Evolutionary conservation across 2,888 invertebrate species (phyloP), one percentile per base, ranked within the genome.

Genomic region (Argyresthia albistria): DNA sequence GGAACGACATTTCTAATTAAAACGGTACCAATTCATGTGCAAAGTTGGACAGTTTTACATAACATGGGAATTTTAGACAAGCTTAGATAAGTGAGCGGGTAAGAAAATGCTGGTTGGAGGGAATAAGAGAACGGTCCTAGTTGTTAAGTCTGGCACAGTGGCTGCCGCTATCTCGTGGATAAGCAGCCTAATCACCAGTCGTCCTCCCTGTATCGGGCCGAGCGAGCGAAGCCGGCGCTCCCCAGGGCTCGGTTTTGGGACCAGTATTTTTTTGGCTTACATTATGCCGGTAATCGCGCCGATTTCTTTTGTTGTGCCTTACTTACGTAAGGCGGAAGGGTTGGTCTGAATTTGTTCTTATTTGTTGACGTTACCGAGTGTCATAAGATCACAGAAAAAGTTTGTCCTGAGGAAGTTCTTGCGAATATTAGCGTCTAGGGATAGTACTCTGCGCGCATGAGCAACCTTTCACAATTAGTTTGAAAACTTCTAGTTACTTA

Each of bases 121-220:
- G 83, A 86, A 86, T 84, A 87, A 82, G 84, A 84, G 84, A 84
- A 82, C 73, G 84, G 78, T 81, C 76, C 83, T 87, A 87, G 87
- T 86, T 86, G 87, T 86, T 86, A 87, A 87, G 86, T 87, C 87
- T 84, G 82, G 82, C 78, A 83, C 84, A 84, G 84, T 87, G 86
- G 84, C 82, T 82, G 80, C 77, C 84, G 84, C 86, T 86, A 84
- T 86, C 87, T 83, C 71, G 67, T 76, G 87, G 88, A 86, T 87
- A 87, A 84, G 84, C 73, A 79, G 86, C 80, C 88, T 87, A 87
- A 88, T 87, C 88, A 86, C 87, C 86, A 78, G 86, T 76, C 84
- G 83, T 84, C 86, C 83, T 76, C 79, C 77, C 83, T 84, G 83
- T 86, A 87, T 86, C 83, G 81, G 81, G 76, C 76, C 79, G 75